These are phyloP conservation scores for Salvelinus sp. DNA, from an alignment of 2,113 vertebrate genomes.

Conservation along the genomic window DNA sequence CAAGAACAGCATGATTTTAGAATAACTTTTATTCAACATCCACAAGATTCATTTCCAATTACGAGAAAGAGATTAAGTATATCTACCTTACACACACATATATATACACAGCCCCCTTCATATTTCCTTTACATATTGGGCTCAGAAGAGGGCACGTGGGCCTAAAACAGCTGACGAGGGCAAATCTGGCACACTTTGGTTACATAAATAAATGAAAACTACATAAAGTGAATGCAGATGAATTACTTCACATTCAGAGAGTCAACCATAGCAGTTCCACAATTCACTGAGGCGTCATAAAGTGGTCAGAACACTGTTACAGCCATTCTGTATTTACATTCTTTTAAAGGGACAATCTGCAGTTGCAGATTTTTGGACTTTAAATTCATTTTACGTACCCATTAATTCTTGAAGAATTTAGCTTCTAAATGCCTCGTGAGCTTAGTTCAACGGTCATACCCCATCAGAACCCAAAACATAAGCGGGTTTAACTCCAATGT, in stretches of 20 bases:
- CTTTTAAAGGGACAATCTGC: background rate
- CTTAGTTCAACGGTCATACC: too few species aligned
- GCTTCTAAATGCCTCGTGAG: too few species aligned
- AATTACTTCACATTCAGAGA: constrained; percentile 13
- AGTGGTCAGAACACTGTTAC: background rate
- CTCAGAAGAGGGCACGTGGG: background rate
- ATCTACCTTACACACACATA: constrained; percentile 16
- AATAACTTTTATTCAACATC: constrained; percentile 62
- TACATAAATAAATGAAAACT: constrained; percentile 66
- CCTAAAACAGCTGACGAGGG: constrained; percentile 8
- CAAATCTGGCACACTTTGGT: constrained; percentile 39
- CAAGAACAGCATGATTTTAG: constrained; percentile 10
- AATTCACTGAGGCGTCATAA: background rate
- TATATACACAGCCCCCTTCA: constrained; percentile 33
- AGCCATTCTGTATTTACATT: constrained; percentile 2
- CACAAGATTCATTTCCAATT: constrained; percentile 17
- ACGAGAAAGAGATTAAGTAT: background rate
- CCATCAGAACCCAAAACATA: too few species aligned
- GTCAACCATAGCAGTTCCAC: background rate
- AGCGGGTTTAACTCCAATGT: too few species aligned
- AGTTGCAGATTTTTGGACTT: too few species aligned
- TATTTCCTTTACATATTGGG: constrained; percentile 17
- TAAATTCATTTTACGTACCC: too few species aligned
- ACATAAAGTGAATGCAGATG: constrained; percentile 16
- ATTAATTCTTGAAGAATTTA: too few species aligned